phyloP scores from a whole-genome alignment of 2,888 invertebrate species.

The Chalcis sispes region DNA sequence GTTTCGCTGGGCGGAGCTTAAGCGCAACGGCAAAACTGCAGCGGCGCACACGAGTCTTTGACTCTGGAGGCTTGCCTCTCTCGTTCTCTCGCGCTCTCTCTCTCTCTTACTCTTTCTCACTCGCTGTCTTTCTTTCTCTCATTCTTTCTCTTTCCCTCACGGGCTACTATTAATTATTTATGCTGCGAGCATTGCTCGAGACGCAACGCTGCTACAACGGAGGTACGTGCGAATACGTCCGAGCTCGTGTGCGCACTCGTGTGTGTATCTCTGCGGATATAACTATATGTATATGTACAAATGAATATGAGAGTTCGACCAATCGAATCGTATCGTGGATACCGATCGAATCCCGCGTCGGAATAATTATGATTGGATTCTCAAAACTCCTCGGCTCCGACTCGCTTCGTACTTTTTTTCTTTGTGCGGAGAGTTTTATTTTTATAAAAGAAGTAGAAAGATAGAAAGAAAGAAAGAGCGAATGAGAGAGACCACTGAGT shows the following conservation, averaged over 20 bases:
- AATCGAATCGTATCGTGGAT: slow-evolving; percentile 73
- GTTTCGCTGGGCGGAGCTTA: slow-evolving; percentile 75
- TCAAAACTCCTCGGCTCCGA: slow-evolving; percentile 37
- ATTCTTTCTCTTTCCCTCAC: slow-evolving; percentile 59
- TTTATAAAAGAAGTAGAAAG: too few species aligned
- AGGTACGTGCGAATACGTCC: too few species aligned
- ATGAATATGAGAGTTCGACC: slow-evolving; percentile 53
- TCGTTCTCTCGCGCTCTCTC: neutral
- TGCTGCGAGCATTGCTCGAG: slow-evolving; percentile 71
- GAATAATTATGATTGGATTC: slow-evolving; percentile 76
- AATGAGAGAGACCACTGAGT: too few species aligned
- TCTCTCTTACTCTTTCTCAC: slow-evolving; percentile 61
- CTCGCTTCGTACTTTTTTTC: neutral
- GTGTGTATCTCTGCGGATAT: slow-evolving; percentile 50
- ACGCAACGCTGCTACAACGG: slow-evolving; percentile 64
- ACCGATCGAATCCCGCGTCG: slow-evolving; percentile 73
- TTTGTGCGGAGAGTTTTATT: neutral
- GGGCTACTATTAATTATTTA: slow-evolving; percentile 75
- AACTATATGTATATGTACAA: slow-evolving; percentile 54
- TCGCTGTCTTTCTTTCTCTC: slow-evolving; percentile 55
- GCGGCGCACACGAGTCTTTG: slow-evolving; percentile 65
- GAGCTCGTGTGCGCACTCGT: slow-evolving; percentile 51
- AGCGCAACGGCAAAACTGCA: slow-evolving; percentile 51
- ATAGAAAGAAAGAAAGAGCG: too few species aligned
- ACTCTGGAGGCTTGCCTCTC: slow-evolving; percentile 58